These are phyloP conservation scores for Scaptomyza montana DNA, from an alignment of 1,140 invertebrate species.

Conservation along the genomic window DNA sequence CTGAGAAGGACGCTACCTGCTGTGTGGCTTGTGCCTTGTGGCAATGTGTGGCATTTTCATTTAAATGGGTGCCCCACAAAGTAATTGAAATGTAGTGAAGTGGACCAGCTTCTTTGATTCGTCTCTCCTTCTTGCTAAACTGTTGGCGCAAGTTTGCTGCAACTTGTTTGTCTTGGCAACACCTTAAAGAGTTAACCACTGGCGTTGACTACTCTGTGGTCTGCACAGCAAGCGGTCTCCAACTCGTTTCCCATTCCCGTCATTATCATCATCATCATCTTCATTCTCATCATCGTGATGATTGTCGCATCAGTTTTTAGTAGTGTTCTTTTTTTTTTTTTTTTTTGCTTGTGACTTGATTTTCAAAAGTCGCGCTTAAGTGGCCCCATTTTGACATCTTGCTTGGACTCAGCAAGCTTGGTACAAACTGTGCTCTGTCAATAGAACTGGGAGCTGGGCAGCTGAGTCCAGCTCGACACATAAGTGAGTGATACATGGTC, in stretches of 20 bases:
- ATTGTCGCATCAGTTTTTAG: conserved; percentile 45
- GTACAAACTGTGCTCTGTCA: neutral
- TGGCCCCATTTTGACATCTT: conserved; percentile 79
- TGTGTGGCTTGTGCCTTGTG: conserved; percentile 61
- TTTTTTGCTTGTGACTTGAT: conserved; percentile 65
- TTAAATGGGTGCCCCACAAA: conserved; percentile 77
- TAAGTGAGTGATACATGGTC: conserved; percentile 75
- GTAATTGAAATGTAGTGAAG: conserved; percentile 76
- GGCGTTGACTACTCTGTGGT: conserved; percentile 32
- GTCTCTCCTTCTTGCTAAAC: neutral
- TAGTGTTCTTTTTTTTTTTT: conserved; percentile 7
- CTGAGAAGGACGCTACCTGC: conserved; percentile 39
- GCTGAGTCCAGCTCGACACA: conserved; percentile 7
- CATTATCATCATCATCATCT: conserved; percentile 14
- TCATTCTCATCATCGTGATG: conserved; percentile 34
- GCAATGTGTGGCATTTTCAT: conserved; percentile 80
- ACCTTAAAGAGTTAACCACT: conserved; percentile 74
- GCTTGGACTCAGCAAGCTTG: conserved; percentile 21
- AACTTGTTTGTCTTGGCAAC: conserved; percentile 78
- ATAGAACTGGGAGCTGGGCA: neutral
- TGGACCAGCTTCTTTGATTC: conserved; percentile 23
- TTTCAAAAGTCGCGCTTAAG: conserved; percentile 76
- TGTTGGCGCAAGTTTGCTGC: conserved; percentile 9
- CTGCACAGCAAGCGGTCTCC: conserved; percentile 68
- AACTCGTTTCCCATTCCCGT: conserved; percentile 40